Evolutionary conservation across 2,888 invertebrate genomes (phyloP).

Genomic region (Drosophila nr. fundita): DNA sequence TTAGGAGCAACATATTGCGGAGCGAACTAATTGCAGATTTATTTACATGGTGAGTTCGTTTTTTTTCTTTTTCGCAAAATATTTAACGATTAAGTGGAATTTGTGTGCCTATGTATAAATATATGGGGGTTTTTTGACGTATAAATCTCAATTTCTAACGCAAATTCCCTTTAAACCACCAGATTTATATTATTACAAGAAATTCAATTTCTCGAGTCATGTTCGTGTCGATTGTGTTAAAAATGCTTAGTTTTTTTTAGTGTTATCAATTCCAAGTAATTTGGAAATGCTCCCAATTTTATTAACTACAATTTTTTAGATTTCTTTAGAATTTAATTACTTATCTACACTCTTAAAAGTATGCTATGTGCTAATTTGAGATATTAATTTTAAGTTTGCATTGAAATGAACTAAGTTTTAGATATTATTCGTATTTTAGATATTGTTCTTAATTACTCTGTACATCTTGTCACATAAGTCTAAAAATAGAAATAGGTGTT

Average conservation of each 20-base stretch:
- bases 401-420: neutral
- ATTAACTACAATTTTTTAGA: neutral
- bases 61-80: neutral
- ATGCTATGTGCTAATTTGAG: constrained; percentile 33
- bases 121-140: neutral
- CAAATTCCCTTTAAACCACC: neutral
- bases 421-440: neutral
- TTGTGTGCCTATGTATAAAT: neutral
- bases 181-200: neutral
- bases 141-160: neutral
- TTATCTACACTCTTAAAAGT: constrained; percentile 39
- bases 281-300: neutral
- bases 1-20: neutral
- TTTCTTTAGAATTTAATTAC: neutral
- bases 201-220: neutral
- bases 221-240: neutral
- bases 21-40: constrained; percentile 4
- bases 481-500: neutral
- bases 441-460: too few relatives aligned
- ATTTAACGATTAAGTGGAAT: neutral
- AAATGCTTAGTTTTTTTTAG: neutral
- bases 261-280: neutral
- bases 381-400: neutral
- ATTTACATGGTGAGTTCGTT: constrained; percentile 49
- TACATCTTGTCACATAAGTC: neutral